These are phyloP conservation scores for Phyllotis vaccarum DNA, from an alignment of 2,797 vertebrate genomes.

Conservation along the genomic window DNA sequence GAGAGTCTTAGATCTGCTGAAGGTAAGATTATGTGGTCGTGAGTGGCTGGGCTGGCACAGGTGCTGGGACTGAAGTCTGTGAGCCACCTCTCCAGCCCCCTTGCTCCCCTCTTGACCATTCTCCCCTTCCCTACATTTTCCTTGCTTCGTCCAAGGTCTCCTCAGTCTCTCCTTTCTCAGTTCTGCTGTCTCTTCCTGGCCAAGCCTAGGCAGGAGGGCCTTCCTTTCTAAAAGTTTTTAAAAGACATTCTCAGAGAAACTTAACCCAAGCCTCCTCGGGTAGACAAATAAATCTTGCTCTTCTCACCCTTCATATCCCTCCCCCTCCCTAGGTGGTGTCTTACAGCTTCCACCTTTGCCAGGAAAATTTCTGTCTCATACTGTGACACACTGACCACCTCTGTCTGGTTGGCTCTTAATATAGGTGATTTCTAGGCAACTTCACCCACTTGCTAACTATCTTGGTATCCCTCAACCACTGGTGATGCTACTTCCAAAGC, in stretches of 20 bases:
- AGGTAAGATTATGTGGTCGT: not conserved
- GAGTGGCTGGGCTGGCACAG: not conserved
- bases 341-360: too few species aligned
- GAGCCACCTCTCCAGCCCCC: not conserved
- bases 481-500: slow-evolving; percentile 12
- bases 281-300: not conserved
- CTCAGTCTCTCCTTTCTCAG: not conserved
- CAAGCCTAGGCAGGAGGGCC: not conserved
- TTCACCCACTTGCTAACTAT: fast-evolving
- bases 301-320: not conserved
- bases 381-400: not conserved
- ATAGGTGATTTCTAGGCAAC: not conserved
- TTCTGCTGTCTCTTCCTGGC: not conserved
- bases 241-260: slow-evolving; percentile 23
- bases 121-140: not conserved
- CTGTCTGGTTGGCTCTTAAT: not conserved
- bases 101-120: not conserved
- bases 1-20: not conserved
- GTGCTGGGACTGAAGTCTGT: not conserved
- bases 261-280: not conserved
- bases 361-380: not conserved
- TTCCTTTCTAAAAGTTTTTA: slow-evolving; percentile 20
- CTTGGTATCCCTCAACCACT: not conserved
- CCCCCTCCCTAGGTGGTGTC: not conserved
- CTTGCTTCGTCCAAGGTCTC: not conserved